These are phyloP conservation scores for Hormaphis cornu DNA, from an alignment of 1,140 invertebrate genomes.

Conservation along the genomic window DNA sequence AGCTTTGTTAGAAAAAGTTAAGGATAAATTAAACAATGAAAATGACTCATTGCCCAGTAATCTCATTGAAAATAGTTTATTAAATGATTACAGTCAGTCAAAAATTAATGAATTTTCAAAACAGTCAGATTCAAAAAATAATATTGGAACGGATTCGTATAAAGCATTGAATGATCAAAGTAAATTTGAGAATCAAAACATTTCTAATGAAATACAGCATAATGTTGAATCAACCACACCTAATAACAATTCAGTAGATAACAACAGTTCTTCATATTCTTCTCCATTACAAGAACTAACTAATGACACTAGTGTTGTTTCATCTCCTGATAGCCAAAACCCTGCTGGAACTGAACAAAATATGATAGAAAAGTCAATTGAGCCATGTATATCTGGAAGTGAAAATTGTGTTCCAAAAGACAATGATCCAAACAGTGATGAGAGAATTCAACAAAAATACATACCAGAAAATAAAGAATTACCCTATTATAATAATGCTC, in stretches of 20 bases:
- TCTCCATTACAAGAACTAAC: background rate
- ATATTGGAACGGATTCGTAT: too few relatives aligned
- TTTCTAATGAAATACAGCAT: background rate
- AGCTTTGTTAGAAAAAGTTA: background rate
- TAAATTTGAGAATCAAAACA: background rate
- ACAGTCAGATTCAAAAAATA: too few relatives aligned
- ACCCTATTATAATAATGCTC: background rate
- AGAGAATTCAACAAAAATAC: background rate
- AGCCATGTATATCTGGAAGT: background rate
- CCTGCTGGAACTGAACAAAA: background rate
- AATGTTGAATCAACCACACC: background rate
- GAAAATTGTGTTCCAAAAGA: background rate
- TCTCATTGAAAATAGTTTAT: background rate
- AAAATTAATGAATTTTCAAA: background rate
- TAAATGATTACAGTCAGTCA: background rate
- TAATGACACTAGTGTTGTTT: background rate
- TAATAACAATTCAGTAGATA: background rate
- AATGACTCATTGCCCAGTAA: background rate
- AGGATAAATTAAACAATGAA: background rate
- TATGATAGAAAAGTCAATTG: background rate
- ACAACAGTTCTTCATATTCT: background rate
- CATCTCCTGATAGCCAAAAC: background rate
- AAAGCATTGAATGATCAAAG: background rate
- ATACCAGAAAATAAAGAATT: background rate
- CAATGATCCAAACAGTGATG: background rate